Evolutionary conservation across 2,113 vertebrate genomes (phyloP), one percentile per base, ranked within the genome.

Genomic region (Crotalus viridis): DNA sequence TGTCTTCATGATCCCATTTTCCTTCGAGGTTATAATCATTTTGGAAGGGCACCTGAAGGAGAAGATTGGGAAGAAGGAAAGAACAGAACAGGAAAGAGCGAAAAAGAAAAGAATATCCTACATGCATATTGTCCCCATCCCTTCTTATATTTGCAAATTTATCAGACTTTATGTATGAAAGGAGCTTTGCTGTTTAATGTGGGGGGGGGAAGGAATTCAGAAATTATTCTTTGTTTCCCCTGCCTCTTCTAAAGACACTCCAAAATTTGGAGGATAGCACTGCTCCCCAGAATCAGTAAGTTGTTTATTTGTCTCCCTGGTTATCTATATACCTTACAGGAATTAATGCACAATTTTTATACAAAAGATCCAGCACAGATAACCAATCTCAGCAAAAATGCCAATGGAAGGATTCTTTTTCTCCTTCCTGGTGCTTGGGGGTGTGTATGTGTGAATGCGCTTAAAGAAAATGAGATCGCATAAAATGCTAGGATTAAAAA

Each of bases 401-500:
- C 3, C 59, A 19, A 26, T 5, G 0, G 12, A n/a, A 52, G 52
- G 17, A 54, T 56, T 81, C 33, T 81, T 33, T 21, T 39, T 6
- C 13, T 39, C 24, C 61, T 28, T 64, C 61, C n/a, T 4, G 1
- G 61, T 13, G 10, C 28, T 3, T 61, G 61, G 39, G 12, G 39
- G 39, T 39, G 39, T 17, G 19, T 8, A 1, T 55, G 33, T 13
- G 10, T 15, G 43, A 1, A 15, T 88, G 56, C 87, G 94, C 81
- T 59, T 21, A 39, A 81, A 89, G 43, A 87, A 89, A 57, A 89
- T 89, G 55, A 94, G 91, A 95, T 55, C 91, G 87, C 89, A 57
- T 94, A 54, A 96, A 96, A 88, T 93, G 89, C 87, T 85, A 88
- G 59, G 28, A 94, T 86, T 96, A 91, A 93, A 95, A 95, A 94